Base-by-base conservation (phyloP, 2,888 invertebrate genomes). In the Drosophila niveifrons region DNA sequence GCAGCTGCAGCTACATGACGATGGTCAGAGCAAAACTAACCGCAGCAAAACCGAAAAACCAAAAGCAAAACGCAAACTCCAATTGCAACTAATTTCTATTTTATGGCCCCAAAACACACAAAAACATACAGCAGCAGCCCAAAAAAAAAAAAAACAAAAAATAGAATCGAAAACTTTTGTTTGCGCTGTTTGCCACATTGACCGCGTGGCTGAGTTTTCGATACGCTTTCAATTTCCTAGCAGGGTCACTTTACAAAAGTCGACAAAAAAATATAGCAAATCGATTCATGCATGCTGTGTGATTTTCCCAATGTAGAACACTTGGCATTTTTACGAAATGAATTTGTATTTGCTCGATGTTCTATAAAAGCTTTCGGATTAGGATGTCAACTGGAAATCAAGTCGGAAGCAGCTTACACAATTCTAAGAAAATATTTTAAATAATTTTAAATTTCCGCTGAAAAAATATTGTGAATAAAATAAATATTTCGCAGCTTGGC, bases 1-100 rank as follows among this genome's bases (percentile, higher is more conserved):
- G 41, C 75, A 77, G 73, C 73, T 72, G 78, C 65, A 78, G 28
- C 48, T 44, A 71, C 62, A 78, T 68, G 68, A 68, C 39, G 53
- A 62, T 39, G 75, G 64, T 72, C 62, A 68, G 57, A 41, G 48
- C 57, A 58, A 80, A 80, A 66, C 56, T 68, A 61, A 83, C 83
- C 83, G 80, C 82, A 87, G 79, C 82, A 76, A 70, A 76, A 74
- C 85, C 82, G 44, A 74, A 74, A 78, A 84, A 69, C 71, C 88
- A 82, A 87, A 73, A 85, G 82, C 83, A 82, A 84, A 84, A 76
- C 82, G 76, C 85, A 82, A 85, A 87, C 83, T 83, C 71, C 74
- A 83, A 87, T 87, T 83, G 88, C 82, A 87, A 83, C 83, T 83
- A 88, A 88, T 85, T 83, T 88, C 85, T 83, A 77, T 87, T 83